Conservation (phyloP, 2,113 vertebrate species). For the Orcinus orca region DNA sequence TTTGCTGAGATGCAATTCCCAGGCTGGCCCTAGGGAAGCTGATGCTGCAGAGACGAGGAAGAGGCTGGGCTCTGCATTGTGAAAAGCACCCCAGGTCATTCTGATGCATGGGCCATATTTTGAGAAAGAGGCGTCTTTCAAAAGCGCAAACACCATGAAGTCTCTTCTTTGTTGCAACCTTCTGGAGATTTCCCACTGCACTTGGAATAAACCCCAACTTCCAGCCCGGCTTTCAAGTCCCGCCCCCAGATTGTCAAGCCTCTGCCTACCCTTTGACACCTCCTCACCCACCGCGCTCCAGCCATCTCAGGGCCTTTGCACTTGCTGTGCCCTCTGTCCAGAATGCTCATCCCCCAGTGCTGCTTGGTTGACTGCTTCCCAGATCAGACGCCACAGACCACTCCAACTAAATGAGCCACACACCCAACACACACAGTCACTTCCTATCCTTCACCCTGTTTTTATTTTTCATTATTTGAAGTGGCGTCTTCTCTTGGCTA, state of each 20-base stretch:
- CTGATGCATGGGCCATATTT: too few relatives aligned
- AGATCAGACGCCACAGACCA: neutral
- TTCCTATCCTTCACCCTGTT: neutral
- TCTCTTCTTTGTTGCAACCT: neutral
- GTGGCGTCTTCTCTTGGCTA: neutral
- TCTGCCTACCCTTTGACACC: neutral
- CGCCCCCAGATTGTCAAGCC: neutral
- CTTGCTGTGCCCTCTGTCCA: neutral
- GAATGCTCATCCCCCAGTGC: neutral
- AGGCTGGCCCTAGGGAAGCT: too few relatives aligned
- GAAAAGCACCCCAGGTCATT: rapidly evolving
- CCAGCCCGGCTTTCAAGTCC: neutral
- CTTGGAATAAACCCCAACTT: neutral
- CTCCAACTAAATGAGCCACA: neutral
- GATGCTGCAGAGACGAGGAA: too few relatives aligned
- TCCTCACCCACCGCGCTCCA: neutral
- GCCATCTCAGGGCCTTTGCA: neutral
- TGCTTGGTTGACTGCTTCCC: neutral
- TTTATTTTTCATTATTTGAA: neutral
- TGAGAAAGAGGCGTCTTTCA: neutral
- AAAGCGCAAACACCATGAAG: neutral
- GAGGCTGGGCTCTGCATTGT: neutral
- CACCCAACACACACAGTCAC: neutral
- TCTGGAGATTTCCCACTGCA: neutral
- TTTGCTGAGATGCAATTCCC: neutral